These are phyloP conservation scores for Marisa cornuarietis DNA, from an alignment of 1,140 invertebrate genomes.

Conservation along the genomic window DNA sequence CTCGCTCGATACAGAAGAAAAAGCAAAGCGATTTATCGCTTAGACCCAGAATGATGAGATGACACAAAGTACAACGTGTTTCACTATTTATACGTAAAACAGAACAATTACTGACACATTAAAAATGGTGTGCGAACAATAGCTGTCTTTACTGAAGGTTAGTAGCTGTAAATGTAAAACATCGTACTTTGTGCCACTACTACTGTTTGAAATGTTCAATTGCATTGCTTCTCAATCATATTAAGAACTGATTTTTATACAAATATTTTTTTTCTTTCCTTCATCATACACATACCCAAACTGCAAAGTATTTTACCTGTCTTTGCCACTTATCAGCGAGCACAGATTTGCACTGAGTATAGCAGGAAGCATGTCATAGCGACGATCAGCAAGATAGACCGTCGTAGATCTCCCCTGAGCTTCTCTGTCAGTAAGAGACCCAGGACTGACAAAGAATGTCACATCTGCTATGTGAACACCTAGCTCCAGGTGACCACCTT, in stretches of 20 bases:
- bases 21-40: too few species aligned
- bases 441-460: conserved; percentile 57
- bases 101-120: too few species aligned
- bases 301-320: conserved; percentile 48
- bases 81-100: too few species aligned
- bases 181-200: not conserved
- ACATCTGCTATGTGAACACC: conserved; percentile 65
- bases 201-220: not conserved
- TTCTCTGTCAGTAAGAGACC: conserved; percentile 56
- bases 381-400: conserved; percentile 60
- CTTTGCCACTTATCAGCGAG: conserved; percentile 65
- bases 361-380: conserved; percentile 67
- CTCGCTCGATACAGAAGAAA: too few species aligned
- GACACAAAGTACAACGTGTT: too few species aligned
- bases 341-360: conserved; percentile 66
- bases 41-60: too few species aligned
- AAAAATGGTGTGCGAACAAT: too few species aligned
- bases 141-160: too few species aligned
- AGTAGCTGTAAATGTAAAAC: too few species aligned
- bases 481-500: conserved; percentile 52
- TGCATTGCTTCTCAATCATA: not conserved
- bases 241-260: not conserved
- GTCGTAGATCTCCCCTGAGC: conserved; percentile 58
- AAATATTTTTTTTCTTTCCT: not conserved
- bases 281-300: not conserved